Evolutionary conservation across 2,113 vertebrate genomes (phyloP), one percentile per base, ranked within the genome.

Genomic region (Mesembrinibis cayennensis): DNA sequence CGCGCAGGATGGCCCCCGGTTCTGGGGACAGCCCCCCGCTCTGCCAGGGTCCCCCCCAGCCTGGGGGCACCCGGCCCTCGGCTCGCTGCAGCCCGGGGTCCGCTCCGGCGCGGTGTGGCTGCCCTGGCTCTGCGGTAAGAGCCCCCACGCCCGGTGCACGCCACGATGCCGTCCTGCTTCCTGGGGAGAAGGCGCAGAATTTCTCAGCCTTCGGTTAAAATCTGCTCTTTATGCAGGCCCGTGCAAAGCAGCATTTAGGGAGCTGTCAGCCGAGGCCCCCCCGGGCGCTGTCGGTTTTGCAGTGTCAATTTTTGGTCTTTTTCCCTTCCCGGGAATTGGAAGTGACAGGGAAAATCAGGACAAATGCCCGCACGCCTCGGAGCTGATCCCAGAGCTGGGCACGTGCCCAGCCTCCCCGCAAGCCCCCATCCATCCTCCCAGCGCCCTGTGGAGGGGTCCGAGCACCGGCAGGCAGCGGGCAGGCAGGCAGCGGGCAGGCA

Each of bases 301-400:
- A 1, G 40, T 53, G 67, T 89, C 86, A 36, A 8, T 65, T 84
- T 76, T 84, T 16, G 62, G 30, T 72, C 6, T 21, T 32, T 23
- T 11, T 42, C 27, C 29, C 22, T 82, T 14, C 27, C 38, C 1
- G 18, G 25, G 78, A 22, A 96, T 83, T 22, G 10, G 2, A 27
- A 77, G 92, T 59, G 82, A 49, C 88, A 29, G 76, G 86, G 82
- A 49, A 61, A 90, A 95, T 6, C 22, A 82, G 96, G 95, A 56
- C 92, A 47, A 27, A 44, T 27, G 72, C 42, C 63, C 11, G 1
- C 44, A 8, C 2, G 44, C 56, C 65, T 18, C 27, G 3, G 87
- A 27, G 58, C 66, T 21, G 53, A 11, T 36, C 52, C 52, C n/a
- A 4, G 32, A 44, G 66, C 52, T 3, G 42, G 58, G 44, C 82